These are phyloP conservation scores for Disparrhopalites patrizii DNA, from an alignment of 2,888 invertebrate species.

Conservation along the genomic window DNA sequence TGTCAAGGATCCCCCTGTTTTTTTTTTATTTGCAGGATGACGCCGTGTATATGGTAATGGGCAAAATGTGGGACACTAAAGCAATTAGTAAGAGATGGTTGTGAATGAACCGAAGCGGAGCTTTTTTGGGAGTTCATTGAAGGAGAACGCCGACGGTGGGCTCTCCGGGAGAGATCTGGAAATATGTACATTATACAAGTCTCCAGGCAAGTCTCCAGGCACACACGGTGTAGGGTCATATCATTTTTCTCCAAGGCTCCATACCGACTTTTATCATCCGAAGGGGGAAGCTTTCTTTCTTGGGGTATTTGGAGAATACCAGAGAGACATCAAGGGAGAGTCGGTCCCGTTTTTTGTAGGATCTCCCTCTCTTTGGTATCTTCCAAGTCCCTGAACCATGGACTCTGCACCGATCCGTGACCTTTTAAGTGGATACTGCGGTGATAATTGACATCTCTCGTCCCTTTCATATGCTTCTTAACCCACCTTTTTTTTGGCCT, in stretches of 20 bases:
- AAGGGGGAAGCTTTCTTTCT: no score
- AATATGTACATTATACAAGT: neutral
- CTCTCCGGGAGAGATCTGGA: neutral
- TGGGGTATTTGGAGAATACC: no score
- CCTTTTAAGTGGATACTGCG: conserved; percentile 20
- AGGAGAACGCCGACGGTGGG: conserved; percentile 24
- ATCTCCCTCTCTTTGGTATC: no score
- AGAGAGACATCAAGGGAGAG: neutral
- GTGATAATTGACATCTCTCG: conserved; percentile 26
- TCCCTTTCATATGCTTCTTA: no score
- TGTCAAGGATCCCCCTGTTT: no score
- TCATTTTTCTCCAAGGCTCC: conserved; percentile 18
- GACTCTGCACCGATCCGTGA: conserved; percentile 27
- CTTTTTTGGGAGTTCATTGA: neutral
- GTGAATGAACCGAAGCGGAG: conserved; percentile 1
- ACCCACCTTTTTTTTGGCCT: neutral
- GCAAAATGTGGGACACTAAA: neutral
- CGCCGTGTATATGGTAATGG: no score
- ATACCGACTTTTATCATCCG: neutral
- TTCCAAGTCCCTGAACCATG: conserved; percentile 19
- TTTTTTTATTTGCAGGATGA: neutral
- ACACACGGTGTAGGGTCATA: neutral
- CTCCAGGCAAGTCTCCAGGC: neutral
- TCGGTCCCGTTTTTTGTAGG: conserved; percentile 27
- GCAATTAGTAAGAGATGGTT: neutral